Conservation (phyloP, 2,888 invertebrate species). For the Nebria brevicollis region DNA sequence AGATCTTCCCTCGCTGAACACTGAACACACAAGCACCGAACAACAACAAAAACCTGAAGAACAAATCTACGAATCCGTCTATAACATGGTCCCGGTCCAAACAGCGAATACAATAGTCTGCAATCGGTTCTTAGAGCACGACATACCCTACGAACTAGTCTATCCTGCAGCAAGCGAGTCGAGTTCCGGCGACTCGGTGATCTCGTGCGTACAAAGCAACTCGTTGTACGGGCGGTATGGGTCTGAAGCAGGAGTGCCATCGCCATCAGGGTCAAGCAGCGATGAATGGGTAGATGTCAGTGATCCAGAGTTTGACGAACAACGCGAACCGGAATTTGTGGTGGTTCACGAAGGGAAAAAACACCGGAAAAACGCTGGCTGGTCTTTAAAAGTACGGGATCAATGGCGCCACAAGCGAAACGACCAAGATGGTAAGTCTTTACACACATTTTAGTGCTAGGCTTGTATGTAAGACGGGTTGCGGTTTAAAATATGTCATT, state of each 20-base stretch:
- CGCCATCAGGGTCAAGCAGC: constrained; percentile 69
- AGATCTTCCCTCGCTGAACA: background rate
- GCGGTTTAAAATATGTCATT: background rate
- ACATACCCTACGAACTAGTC: background rate
- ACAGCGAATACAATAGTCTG: background rate
- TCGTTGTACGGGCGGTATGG: constrained; percentile 63
- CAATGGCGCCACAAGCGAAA: constrained; percentile 68
- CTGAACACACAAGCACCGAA: background rate
- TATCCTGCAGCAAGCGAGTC: background rate
- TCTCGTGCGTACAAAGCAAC: constrained; percentile 71
- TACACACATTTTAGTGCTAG: background rate
- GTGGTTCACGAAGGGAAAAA: constrained; percentile 69
- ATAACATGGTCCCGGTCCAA: background rate
- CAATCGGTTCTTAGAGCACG: background rate
- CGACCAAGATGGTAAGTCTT: constrained; percentile 17
- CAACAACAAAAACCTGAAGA: background rate
- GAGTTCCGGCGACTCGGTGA: constrained; percentile 62
- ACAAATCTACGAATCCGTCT: constrained; percentile 19
- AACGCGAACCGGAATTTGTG: constrained; percentile 65
- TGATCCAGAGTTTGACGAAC: constrained; percentile 66
- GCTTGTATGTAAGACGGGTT: background rate
- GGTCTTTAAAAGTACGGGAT: constrained; percentile 73
- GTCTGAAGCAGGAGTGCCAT: constrained; percentile 56
- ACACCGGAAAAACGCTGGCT: constrained; percentile 67
- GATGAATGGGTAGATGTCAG: constrained; percentile 75